phyloP scores from a whole-genome alignment of 2,113 vertebrate species.

The Zonotrichia leucophrys region DNA sequence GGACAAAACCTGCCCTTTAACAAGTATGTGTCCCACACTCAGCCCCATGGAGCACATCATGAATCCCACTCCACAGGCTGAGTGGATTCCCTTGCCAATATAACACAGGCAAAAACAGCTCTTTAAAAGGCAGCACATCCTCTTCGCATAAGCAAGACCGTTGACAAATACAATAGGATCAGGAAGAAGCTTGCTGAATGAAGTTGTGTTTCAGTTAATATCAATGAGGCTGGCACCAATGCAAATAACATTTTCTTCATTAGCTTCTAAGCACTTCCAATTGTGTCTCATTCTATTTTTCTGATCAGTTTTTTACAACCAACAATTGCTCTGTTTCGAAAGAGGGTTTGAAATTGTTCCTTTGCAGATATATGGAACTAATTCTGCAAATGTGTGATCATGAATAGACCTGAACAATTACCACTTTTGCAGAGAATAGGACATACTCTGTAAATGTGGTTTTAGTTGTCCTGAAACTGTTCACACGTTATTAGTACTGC shows the following conservation, averaged over 20 bases:
- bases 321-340: background rate
- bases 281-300: slow-evolving; percentile 21
- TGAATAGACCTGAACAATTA: slow-evolving; percentile 50
- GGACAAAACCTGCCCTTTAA: background rate
- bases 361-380: slow-evolving; percentile 36
- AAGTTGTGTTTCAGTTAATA: background rate
- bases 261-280: slow-evolving; percentile 17
- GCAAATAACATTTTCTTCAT: background rate
- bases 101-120: background rate
- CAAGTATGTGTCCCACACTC: background rate
- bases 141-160: background rate
- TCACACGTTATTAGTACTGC: background rate
- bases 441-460: slow-evolving; percentile 17
- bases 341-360: background rate
- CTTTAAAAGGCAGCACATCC: background rate
- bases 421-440: slow-evolving; percentile 40
- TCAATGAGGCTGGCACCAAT: background rate
- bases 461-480: slow-evolving; percentile 13
- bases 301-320: background rate
- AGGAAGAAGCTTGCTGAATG: background rate
- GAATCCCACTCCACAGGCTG: background rate
- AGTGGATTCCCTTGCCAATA: background rate
- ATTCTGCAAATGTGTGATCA: slow-evolving; percentile 21
- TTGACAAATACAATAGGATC: background rate
- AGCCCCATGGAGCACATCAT: background rate